These are phyloP conservation scores for Brienomyrus longianalis DNA, from an alignment of 2,113 vertebrate genomes.

Conservation along the genomic window DNA sequence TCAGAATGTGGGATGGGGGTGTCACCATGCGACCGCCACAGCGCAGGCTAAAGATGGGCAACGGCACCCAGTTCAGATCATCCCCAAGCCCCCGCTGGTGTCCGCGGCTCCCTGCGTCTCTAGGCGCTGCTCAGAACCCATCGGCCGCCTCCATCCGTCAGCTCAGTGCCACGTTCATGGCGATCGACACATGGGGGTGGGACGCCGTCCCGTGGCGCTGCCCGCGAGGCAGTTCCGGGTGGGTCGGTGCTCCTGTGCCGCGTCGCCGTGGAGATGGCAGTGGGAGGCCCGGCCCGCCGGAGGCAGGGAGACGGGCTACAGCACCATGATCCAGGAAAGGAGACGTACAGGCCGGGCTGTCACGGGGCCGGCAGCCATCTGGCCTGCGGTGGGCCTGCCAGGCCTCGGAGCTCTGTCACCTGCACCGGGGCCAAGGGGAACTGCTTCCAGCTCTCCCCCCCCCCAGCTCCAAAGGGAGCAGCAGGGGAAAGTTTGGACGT, in stretches of 20 bases:
- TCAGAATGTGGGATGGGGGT: constrained; percentile 26
- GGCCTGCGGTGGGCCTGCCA: constrained; percentile 37
- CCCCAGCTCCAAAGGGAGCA: constrained; percentile 18
- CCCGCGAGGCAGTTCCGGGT: neutral
- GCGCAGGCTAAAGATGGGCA: neutral
- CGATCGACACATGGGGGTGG: neutral
- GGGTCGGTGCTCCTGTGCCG: neutral
- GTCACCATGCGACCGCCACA: constrained; percentile 6
- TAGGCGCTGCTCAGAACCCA: neutral
- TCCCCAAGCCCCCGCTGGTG: neutral
- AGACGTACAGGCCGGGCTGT: constrained; percentile 39
- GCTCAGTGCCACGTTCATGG: neutral
- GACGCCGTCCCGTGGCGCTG: neutral
- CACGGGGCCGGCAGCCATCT: constrained; percentile 45
- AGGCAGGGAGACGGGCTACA: constrained; percentile 18
- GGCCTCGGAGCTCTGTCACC: constrained; percentile 44
- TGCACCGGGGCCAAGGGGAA: constrained; percentile 41
- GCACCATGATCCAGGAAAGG: constrained; percentile 31
- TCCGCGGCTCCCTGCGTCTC: neutral
- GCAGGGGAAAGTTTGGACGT: constrained; percentile 3
- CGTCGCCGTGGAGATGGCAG: constrained; percentile 8
- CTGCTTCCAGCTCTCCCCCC: constrained; percentile 37
- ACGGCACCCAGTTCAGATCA: neutral
- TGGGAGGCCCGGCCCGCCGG: neutral
- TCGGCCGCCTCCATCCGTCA: neutral